These are phyloP conservation scores for Pelecanus crispus DNA, from an alignment of 2,113 vertebrate species.

Conservation along the genomic window DNA sequence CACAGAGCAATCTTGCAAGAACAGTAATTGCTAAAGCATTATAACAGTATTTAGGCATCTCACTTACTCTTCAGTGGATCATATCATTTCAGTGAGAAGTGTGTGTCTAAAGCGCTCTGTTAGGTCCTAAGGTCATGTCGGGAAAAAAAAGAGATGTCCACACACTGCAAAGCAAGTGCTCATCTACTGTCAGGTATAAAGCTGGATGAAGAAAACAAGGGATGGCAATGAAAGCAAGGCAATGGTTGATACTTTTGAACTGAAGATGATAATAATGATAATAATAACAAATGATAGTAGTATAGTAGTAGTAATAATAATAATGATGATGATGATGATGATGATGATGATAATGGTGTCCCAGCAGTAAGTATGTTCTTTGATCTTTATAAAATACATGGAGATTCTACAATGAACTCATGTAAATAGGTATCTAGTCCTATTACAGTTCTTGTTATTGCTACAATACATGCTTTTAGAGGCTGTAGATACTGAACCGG, in stretches of 20 bases:
- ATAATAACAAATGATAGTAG: neutral
- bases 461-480: neutral
- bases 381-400: neutral
- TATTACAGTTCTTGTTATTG: neutral
- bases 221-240: neutral
- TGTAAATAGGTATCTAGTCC: neutral
- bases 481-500: neutral
- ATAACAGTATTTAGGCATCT: neutral
- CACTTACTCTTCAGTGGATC: neutral
- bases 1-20: neutral
- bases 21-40: neutral
- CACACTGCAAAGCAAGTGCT: neutral
- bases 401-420: neutral
- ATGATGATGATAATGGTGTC: neutral
- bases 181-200: neutral
- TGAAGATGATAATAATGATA: neutral
- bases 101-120: neutral
- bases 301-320: no score
- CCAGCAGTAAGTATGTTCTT: neutral
- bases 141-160: neutral
- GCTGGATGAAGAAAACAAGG: neutral
- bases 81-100: neutral
- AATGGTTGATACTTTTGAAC: neutral
- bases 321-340: neutral
- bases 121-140: neutral